phyloP scores from a whole-genome alignment of 2,888 invertebrate species.

The Crepidodera aurea region DNA sequence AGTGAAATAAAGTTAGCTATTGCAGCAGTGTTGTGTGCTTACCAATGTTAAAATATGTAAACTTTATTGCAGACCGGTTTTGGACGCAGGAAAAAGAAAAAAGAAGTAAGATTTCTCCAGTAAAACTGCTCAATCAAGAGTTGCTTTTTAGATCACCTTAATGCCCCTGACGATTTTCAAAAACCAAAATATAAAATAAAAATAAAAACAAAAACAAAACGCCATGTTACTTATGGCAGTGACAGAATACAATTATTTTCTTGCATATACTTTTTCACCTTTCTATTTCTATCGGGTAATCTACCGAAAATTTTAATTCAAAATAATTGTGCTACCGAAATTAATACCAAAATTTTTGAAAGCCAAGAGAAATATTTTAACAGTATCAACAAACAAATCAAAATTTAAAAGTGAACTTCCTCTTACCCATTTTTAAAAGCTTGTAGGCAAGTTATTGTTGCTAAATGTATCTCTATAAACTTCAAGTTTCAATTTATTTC shows the following conservation, averaged over 20 bases:
- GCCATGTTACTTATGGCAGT: constrained; percentile 35
- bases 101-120: constrained; percentile 89
- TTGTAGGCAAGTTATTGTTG: too few species aligned
- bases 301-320: background rate
- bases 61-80: constrained; percentile 83
- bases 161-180: constrained; percentile 59
- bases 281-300: constrained; percentile 39
- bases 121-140: constrained; percentile 58
- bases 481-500: too few species aligned
- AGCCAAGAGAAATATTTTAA: background rate
- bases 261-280: constrained; percentile 39
- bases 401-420: too few species aligned
- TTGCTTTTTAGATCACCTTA: constrained; percentile 58
- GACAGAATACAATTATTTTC: constrained; percentile 38
- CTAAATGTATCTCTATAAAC: too few species aligned
- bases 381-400: background rate
- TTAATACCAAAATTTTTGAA: background rate
- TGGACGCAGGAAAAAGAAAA: constrained; percentile 98
- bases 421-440: too few species aligned
- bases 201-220: constrained; percentile 26
- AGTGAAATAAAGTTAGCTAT: constrained; percentile 49
- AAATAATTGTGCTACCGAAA: constrained; percentile 6
- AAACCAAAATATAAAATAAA: constrained; percentile 27
- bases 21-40: constrained; percentile 58
- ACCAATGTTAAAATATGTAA: constrained; percentile 61